These are phyloP conservation scores for Dendrolimus punctatus DNA, from an alignment of 1,140 invertebrate genomes.

Conservation along the genomic window DNA sequence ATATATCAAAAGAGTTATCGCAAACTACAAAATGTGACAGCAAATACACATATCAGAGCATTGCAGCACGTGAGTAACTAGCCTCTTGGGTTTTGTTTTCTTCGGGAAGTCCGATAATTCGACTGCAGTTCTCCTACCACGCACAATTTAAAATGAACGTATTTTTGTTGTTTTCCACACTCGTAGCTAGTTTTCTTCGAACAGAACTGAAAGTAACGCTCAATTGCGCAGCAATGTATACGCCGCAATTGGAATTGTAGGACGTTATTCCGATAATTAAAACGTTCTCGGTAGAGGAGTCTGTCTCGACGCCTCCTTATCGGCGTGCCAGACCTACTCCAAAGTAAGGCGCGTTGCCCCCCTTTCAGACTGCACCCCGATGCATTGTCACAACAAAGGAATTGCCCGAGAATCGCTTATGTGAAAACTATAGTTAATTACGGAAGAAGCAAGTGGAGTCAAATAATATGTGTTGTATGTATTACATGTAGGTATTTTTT, in stretches of 20 bases:
- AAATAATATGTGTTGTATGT: no score
- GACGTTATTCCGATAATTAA: slow-evolving; percentile 12
- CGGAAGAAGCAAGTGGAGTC: no score
- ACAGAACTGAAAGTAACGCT: neutral
- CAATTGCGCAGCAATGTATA: slow-evolving; percentile 24
- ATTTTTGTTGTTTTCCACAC: slow-evolving; percentile 3
- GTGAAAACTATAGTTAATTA: no score
- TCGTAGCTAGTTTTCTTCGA: slow-evolving; percentile 19
- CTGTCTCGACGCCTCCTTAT: slow-evolving; percentile 34
- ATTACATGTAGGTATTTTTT: no score
- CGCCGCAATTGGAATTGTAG: neutral
- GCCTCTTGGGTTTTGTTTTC: slow-evolving; percentile 43
- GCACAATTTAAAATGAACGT: neutral
- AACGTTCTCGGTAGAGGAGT: slow-evolving; percentile 17
- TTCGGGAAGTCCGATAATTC: slow-evolving; percentile 52
- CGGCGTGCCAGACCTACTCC: slow-evolving; percentile 44
- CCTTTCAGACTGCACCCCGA: slow-evolving; percentile 22
- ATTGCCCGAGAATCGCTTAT: slow-evolving; percentile 6
- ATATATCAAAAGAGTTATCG: slow-evolving; percentile 8
- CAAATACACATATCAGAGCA: slow-evolving; percentile 15
- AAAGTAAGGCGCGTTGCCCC: slow-evolving; percentile 33
- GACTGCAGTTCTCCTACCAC: slow-evolving; percentile 25
- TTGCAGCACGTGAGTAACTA: slow-evolving; percentile 25
- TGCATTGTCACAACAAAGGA: slow-evolving; percentile 21
- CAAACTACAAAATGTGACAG: slow-evolving; percentile 2